Percentiles rank a stretch among this genome's conserved stretches.
Conservation (phyloP, 37 sponge, comb jelly and placozoan species). For the Diacarnus erythraeanus region DNA sequence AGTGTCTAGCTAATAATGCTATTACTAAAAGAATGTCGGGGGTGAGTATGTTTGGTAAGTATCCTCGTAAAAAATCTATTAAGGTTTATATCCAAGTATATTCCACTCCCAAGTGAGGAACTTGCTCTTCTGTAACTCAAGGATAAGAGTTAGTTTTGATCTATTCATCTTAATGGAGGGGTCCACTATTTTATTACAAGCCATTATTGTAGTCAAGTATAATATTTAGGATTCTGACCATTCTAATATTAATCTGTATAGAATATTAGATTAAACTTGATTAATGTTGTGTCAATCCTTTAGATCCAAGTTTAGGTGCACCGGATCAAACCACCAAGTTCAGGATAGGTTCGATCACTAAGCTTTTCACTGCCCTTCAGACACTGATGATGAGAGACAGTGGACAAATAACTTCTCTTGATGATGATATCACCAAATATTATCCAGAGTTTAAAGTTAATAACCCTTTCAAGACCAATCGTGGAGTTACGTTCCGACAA, state of each 20-base stretch:
- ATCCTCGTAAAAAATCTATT: too few species aligned
- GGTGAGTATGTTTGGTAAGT: too few species aligned
- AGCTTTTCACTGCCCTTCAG: constrained; percentile 67
- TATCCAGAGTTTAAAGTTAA: constrained; percentile 43
- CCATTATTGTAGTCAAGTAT: too few species aligned
- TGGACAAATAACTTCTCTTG: constrained; percentile 35
- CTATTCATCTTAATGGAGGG: too few species aligned
- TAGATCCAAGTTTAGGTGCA: constrained; percentile 55
- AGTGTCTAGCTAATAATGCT: too few species aligned
- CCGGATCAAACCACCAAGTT: constrained; percentile 62
- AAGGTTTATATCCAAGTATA: too few species aligned
- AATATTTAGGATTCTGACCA: too few species aligned
- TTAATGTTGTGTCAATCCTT: too few species aligned
- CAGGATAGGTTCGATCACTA: constrained; percentile 75
- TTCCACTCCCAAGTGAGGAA: too few species aligned
- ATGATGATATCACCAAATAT: constrained; percentile 55
- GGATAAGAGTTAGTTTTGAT: neutral
- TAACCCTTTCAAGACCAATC: constrained; percentile 65
- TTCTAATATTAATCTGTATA: neutral
- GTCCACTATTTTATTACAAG: too few species aligned
- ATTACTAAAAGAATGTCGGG: too few species aligned
- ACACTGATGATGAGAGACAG: constrained; percentile 62
- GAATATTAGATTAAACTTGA: neutral
- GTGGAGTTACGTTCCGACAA: constrained; percentile 69
- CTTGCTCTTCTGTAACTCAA: neutral